phyloP scores from a whole-genome alignment of 2,113 vertebrate species.

The Phylloscopus trochiloides region DNA sequence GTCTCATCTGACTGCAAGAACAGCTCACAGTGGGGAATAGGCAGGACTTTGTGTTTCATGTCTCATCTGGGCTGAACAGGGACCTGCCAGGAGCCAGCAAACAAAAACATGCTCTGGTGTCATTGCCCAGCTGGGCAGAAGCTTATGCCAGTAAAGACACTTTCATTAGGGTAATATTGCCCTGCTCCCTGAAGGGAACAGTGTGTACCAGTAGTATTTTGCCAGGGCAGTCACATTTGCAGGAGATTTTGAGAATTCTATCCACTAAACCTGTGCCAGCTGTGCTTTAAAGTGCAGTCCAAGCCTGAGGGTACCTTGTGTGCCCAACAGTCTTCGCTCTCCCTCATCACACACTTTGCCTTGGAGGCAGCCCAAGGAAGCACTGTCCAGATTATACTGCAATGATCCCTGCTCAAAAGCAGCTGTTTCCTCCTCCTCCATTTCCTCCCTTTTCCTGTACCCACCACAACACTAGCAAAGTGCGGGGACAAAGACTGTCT shows the following conservation, averaged over 20 bases:
- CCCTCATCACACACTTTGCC: background rate
- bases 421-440: background rate
- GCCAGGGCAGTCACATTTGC: background rate
- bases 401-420: background rate
- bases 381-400: background rate
- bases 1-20: background rate
- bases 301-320: background rate
- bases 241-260: background rate
- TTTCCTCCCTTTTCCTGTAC: background rate
- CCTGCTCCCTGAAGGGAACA: background rate
- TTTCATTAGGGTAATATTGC: background rate
- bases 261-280: background rate
- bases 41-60: background rate
- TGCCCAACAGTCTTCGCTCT: background rate
- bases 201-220: background rate
- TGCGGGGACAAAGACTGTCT: background rate
- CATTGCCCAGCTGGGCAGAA: background rate
- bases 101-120: background rate
- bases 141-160: background rate
- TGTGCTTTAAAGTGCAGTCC: background rate
- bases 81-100: background rate
- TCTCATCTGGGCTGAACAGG: background rate
- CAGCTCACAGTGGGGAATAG: background rate
- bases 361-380: conserved; percentile 4
- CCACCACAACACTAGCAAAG: background rate